Evolutionary conservation across 1,140 invertebrate genomes (phyloP), one percentile per base, ranked within the genome.

Genomic region (Belonocnema kinseyi): DNA sequence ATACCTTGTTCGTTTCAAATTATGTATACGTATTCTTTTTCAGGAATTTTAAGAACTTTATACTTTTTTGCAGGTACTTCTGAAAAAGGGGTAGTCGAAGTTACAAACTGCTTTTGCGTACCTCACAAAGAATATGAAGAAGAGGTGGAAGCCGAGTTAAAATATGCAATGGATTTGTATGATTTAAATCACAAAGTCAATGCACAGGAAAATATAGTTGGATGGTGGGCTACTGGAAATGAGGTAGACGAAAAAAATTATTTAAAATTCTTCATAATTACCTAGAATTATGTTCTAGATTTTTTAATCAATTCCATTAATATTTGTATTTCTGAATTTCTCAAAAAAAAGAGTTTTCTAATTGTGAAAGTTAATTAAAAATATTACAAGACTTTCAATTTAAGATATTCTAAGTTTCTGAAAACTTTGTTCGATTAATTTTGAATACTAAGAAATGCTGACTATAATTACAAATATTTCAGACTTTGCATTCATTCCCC

Each of bases 51-150:
- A 3, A 50, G 14, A 40, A 51, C 19, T 77, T 77, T 70, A 74
- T 73, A 10, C 80, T 81, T 72, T 79, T 76, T 83, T 82, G 80
- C 87, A 97, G 97, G 97, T 71, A 94, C 94, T 7, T 93, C 93
- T 77, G 97, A 98, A 81, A 99, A 98, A 90, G 96, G 96, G 73
- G 94, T 96, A 46, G 96, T 99, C 53, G 98, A 99, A 93, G 96
- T 99, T 13, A 98, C 97, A 5, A 99, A 99, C 87, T 99, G 97
- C 87, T 99, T 99, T 91, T 98, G 97, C 89, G 98, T 99, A 53
- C 98, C 98, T 1, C 98, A 99, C 86, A 99, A 98, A 91, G 98
- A 99, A 91, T 96, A 97, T 83, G 97, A 97, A 85, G 98, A 98
- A 82, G 94, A 98, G 92, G 98, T 99, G 7, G 97, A 98, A 88